Conservation (phyloP, 2,888 invertebrate genomes). For the Lordiphosa fenestrarum region DNA sequence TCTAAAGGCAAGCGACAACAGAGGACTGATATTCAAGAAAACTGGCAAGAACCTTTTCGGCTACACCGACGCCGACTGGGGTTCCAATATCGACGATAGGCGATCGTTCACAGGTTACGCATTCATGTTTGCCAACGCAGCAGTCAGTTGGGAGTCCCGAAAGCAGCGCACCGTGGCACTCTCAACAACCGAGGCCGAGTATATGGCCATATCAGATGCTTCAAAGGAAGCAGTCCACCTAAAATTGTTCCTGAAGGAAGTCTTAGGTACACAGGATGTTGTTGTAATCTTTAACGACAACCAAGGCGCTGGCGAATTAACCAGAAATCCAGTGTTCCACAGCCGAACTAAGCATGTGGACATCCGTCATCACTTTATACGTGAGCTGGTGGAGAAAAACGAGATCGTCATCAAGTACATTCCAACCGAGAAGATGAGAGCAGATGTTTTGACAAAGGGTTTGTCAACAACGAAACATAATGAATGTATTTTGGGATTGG, state of each 20-base stretch:
- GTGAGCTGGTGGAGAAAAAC: conserved; percentile 7
- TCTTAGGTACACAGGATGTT: background rate
- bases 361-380: conserved; percentile 10
- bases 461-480: background rate
- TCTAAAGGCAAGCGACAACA: background rate
- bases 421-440: conserved; percentile 2
- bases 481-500: conserved; percentile 1
- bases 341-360: conserved; percentile 8
- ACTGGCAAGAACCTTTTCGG: background rate
- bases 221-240: conserved; percentile 6
- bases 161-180: no score
- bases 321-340: conserved; percentile 1
- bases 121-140: background rate
- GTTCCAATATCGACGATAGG: background rate
- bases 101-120: background rate
- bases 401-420: conserved; percentile 5
- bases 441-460: background rate
- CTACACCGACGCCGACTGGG: conserved; percentile 2
- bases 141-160: background rate
- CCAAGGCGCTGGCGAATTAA: conserved; percentile 6
- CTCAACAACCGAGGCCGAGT: conserved; percentile 6
- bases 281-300: conserved; percentile 10
- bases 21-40: no score
- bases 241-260: conserved; percentile 2
- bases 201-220: conserved; percentile 7